Conservation (phyloP, 35 echinoderm and acorn worm genomes). For the Apostichopus californicus region DNA sequence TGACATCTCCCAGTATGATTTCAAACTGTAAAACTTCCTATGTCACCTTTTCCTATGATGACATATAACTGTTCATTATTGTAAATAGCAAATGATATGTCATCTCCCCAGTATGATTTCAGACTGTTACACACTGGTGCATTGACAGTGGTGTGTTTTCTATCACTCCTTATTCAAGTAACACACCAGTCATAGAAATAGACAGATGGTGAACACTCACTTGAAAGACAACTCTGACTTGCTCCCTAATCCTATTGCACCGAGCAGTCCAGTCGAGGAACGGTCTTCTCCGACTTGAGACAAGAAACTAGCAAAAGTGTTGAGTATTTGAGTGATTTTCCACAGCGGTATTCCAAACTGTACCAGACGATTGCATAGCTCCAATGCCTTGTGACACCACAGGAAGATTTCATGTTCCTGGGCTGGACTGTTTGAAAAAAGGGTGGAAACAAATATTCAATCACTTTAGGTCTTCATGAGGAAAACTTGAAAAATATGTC, state of each 20-base stretch:
- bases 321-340: slow-evolving; percentile 73
- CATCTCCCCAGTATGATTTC: too few species aligned
- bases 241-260: slow-evolving; percentile 88
- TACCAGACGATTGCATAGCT: slow-evolving; percentile 82
- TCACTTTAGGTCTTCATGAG: neutral
- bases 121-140: too few species aligned
- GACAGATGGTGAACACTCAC: slow-evolving; percentile 46
- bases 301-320: slow-evolving; percentile 75
- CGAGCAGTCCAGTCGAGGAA: slow-evolving; percentile 79
- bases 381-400: slow-evolving; percentile 84
- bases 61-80: too few species aligned
- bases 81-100: too few species aligned
- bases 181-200: too few species aligned
- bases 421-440: neutral
- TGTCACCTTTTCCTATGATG: too few species aligned
- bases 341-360: slow-evolving; percentile 79
- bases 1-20: neutral
- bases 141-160: neutral
- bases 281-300: slow-evolving; percentile 77
- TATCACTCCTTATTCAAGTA: too few species aligned
- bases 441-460: neutral
- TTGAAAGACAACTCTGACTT: slow-evolving; percentile 92
- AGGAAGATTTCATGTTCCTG: slow-evolving; percentile 78
- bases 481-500: too few species aligned
- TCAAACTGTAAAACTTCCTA: too few species aligned